Base-by-base conservation (phyloP, 2,888 invertebrate species). In the Hyposoter didymator region DNA sequence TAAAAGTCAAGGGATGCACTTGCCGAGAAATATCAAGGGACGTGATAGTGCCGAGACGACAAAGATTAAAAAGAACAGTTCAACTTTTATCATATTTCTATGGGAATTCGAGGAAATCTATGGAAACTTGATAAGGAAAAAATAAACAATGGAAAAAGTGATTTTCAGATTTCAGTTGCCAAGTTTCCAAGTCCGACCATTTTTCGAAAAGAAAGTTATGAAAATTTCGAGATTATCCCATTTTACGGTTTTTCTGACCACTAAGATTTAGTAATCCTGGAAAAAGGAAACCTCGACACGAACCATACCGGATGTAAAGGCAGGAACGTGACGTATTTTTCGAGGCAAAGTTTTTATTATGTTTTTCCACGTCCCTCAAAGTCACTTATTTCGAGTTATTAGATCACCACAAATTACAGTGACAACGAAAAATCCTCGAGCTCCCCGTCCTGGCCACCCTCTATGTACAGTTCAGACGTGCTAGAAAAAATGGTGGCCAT, bases 401-500 rank as follows among this genome's bases (percentile, higher is more conserved):
- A 74, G 49, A 32, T 73, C 17, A 14, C 52, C 39, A 59, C 55
- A 45, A 43, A 22, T 59, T 28, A 22, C 28, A 55, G 22, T n/a
- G 17, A 35, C 67, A 39, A 35, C 67, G 19, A 14, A 67, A 66
- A 67, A 43, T 43, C 43, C n/a, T 64, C 52, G 49, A 32, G 49
- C 28, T 70, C 45, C 49, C 22, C 14, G 12, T 69, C 43, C 12
- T 17, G 17, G 32, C 12, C 35, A 35, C n/a, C 8, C 62, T 64
- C 5, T 17, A 64, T 28, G 62, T 64, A 12, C 35, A 64, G 64
- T 2, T 35, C 17, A n/a, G 3, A 39, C 7, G 35, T 35, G 6
- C n/a, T 17, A 17, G 14, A 39, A 73, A 59, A 73, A 73, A 73
- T 43, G 39, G 73, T 55, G 39, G 35, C 43, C 73, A 59, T 73